Evolutionary conservation across 2,888 invertebrate species (phyloP).

Genomic region (Theretra japonica): DNA sequence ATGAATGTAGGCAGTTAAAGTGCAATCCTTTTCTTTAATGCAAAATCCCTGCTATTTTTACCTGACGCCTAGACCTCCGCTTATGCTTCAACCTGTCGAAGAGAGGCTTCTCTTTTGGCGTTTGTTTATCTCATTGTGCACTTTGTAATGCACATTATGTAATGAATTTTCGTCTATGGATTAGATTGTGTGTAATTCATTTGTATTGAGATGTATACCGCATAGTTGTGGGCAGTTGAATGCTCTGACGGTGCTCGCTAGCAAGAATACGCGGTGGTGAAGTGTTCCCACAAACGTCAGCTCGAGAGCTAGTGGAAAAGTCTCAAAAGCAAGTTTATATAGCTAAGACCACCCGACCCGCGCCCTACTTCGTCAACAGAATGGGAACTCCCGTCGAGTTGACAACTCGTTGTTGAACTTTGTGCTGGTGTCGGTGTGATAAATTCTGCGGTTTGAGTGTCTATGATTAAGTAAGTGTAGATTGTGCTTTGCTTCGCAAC

Average conservation of each 20-base stretch:
- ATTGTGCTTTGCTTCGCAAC: neutral
- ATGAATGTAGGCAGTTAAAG: constrained; percentile 57
- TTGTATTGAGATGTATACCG: neutral
- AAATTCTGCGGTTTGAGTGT: constrained; percentile 35
- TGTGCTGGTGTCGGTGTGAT: constrained; percentile 37
- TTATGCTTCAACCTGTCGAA: constrained; percentile 12
- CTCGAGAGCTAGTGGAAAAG: constrained; percentile 43
- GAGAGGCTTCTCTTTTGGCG: neutral
- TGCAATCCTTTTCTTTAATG: constrained; percentile 55
- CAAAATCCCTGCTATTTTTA: constrained; percentile 44
- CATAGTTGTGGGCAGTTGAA: constrained; percentile 1
- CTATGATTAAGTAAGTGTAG: constrained; percentile 9
- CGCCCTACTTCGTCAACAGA: constrained; percentile 59
- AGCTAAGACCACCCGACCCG: constrained; percentile 47
- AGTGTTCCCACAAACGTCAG: constrained; percentile 47
- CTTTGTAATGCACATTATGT: neutral
- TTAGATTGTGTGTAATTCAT: neutral
- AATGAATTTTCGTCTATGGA: neutral
- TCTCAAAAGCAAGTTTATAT: constrained; percentile 54
- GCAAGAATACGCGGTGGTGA: constrained; percentile 21
- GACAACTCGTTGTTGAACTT: constrained; percentile 59
- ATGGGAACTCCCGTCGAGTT: constrained; percentile 46
- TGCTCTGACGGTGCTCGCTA: neutral
- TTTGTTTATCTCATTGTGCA: neutral
- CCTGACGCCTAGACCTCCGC: constrained; percentile 34